Evolutionary conservation across 2,797 vertebrate species (phyloP), one percentile per base, ranked within the genome.

Genomic region (Megalops cyprinoides): DNA sequence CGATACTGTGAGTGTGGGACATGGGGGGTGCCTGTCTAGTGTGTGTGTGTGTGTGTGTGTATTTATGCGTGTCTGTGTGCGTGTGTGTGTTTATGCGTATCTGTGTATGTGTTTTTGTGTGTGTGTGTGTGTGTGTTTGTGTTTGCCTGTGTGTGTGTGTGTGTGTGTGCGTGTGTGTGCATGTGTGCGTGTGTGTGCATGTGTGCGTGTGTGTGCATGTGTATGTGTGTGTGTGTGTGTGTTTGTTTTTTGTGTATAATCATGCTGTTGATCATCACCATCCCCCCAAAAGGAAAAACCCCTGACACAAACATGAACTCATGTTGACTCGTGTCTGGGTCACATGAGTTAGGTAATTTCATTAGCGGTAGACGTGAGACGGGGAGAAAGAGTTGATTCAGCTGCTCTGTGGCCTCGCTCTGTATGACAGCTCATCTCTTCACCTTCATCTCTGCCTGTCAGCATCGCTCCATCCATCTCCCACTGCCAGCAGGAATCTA

Each of bases 381-480:
- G 23, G 71, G 15, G 67, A 34, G 76, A 58, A 51, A 37, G 56
- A 9, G 87, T 86, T 90, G 84, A 89, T 86, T 91, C 88, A 89
- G 88, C 89, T 87, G 86, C 76, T 78, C 42, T 14, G 74, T 84
- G 85, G 81, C 84, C 81, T 83, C 39, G 9, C 49, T 79, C 53
- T 53, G 67, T 78, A 55, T 73, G 84, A 86, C 85, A 58, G 74
- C 79, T 89, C 55, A 23, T 80, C 49, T 81, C 79, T 49, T 9
- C 48, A 25, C 14, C 31, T 79, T 67, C 8, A 7, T 55, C 67
- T 71, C 25, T 46, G 34, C n/a, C 34, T 39, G 83, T 14, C 31
- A 74, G 58, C 25, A 10, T 23, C 60, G 39, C 39, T 78, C 31
- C 55, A 46, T 82, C 74, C 44, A 55, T 34, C 10, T 73, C 20